These are phyloP conservation scores for Syngnathus floridae DNA, from an alignment of 2,113 vertebrate genomes.

Conservation along the genomic window DNA sequence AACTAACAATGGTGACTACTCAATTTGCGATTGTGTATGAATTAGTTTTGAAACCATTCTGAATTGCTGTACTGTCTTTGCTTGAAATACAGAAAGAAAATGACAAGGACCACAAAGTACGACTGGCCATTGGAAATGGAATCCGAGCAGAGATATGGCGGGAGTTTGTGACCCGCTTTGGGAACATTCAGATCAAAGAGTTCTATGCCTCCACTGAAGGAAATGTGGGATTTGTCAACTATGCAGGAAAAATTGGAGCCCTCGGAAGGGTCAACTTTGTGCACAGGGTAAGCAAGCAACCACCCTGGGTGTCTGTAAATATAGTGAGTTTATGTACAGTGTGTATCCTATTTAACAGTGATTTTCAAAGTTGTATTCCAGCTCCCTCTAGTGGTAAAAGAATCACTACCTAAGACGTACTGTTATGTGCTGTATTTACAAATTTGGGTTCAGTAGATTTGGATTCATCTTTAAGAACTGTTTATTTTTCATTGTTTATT, in stretches of 20 bases:
- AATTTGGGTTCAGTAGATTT: not conserved
- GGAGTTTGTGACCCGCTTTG: slow-evolving; percentile 79
- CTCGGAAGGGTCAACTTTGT: slow-evolving; percentile 75
- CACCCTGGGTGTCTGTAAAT: not conserved
- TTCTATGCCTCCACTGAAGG: slow-evolving; percentile 86
- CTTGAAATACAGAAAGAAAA: slow-evolving; percentile 67
- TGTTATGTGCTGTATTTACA: too few relatives aligned
- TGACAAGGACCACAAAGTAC: slow-evolving; percentile 77
- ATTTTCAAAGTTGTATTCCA: not conserved
- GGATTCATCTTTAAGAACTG: not conserved
- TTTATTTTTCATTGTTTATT: not conserved
- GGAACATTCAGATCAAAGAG: slow-evolving; percentile 74
- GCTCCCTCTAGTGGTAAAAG: not conserved
- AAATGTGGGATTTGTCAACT: slow-evolving; percentile 81
- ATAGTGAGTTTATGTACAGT: not conserved
- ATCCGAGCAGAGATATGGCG: slow-evolving; percentile 80
- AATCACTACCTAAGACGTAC: not conserved
- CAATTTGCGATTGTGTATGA: not conserved
- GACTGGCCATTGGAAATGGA: slow-evolving; percentile 80
- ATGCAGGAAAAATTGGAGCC: slow-evolving; percentile 78
- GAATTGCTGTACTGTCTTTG: not conserved
- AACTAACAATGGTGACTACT: not conserved
- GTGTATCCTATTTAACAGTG: not conserved
- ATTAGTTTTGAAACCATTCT: not conserved
- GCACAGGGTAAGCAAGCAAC: slow-evolving; percentile 66